phyloP scores from a whole-genome alignment of 2,888 invertebrate genomes.

The Sinotaia quadrata region DNA sequence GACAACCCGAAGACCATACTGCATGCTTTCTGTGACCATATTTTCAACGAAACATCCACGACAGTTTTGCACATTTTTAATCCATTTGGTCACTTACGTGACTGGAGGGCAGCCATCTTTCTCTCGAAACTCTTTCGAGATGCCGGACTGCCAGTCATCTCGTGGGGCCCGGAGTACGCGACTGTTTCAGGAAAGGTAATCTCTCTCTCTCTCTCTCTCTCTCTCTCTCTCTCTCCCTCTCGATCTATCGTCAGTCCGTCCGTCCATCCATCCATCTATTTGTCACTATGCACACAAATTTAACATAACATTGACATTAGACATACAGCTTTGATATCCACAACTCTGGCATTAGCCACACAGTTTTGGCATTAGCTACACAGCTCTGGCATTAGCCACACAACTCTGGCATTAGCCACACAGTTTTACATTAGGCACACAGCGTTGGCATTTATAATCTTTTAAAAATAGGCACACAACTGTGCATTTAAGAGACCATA shows the following conservation, averaged over 20 bases:
- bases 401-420: no score
- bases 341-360: no score
- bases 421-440: no score
- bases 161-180: slow-evolving; percentile 37
- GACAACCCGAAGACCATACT: slow-evolving; percentile 21
- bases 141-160: slow-evolving; percentile 33
- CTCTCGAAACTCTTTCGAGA: slow-evolving; percentile 31
- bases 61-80: slow-evolving; percentile 35
- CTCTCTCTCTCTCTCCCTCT: not conserved
- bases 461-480: no score
- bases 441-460: no score
- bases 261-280: not conserved
- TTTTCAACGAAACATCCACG: slow-evolving; percentile 32
- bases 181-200: slow-evolving; percentile 22
- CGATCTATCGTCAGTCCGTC: not conserved
- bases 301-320: no score
- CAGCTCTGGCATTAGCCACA: no score
- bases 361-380: no score
- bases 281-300: no score
- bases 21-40: slow-evolving; percentile 31
- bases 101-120: slow-evolving; percentile 30
- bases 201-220: not conserved
- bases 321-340: not conserved
- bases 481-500: no score
- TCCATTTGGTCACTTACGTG: slow-evolving; percentile 33